phyloP scores from a whole-genome alignment of 2,888 invertebrate genomes.

The Antheraea assamensis region DNA sequence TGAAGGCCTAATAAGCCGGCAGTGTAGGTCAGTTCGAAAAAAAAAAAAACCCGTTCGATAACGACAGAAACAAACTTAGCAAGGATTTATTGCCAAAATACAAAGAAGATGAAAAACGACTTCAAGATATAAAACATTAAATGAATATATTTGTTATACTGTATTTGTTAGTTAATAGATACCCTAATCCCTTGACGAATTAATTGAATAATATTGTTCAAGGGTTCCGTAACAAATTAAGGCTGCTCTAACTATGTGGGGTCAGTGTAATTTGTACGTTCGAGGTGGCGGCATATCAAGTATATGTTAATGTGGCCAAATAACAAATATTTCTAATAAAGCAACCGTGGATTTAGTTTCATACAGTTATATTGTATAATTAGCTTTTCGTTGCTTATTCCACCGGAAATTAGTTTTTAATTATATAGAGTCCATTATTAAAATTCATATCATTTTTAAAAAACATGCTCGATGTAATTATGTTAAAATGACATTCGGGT shows the following conservation, averaged over 20 bases:
- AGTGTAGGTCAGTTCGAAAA: too few relatives aligned
- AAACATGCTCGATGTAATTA: too few relatives aligned
- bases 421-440: too few relatives aligned
- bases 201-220: slow-evolving; percentile 22
- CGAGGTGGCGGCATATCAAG: slow-evolving; percentile 10
- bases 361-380: neutral
- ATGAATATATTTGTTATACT: neutral
- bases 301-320: slow-evolving; percentile 15
- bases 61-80: too few relatives aligned
- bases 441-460: too few relatives aligned
- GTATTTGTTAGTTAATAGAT: neutral
- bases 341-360: neutral
- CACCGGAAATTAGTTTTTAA: too few relatives aligned
- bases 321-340: slow-evolving; percentile 4
- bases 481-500: too few relatives aligned
- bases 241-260: slow-evolving; percentile 20
- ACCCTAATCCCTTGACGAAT: slow-evolving; percentile 13
- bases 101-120: too few relatives aligned
- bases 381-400: neutral
- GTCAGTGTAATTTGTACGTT: slow-evolving; percentile 18
- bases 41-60: too few relatives aligned
- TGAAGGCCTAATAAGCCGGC: too few relatives aligned
- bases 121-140: neutral
- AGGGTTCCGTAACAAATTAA: slow-evolving; percentile 21
- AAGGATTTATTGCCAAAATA: too few relatives aligned